phyloP scores from a whole-genome alignment of 1,140 invertebrate genomes.

The Prorops nasuta region DNA sequence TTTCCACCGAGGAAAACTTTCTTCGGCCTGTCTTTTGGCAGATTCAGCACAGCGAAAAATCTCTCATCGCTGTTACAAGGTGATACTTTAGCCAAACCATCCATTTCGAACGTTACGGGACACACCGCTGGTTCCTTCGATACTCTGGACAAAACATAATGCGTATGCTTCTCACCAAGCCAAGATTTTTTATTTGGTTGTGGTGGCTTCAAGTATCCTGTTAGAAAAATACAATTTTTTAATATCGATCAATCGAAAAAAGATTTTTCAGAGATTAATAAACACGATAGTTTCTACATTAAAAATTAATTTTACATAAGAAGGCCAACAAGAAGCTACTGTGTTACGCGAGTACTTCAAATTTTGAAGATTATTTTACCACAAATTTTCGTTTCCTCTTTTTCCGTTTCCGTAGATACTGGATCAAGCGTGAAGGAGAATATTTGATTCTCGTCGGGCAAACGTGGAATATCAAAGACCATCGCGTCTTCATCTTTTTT shows the following conservation, averaged over 20 bases:
- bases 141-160: constrained; percentile 22
- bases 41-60: constrained; percentile 29
- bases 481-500: not conserved
- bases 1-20: constrained; percentile 31
- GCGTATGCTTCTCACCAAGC: constrained; percentile 24
- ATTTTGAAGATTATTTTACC: too few species aligned
- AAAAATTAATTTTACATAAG: too few species aligned
- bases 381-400: constrained; percentile 21
- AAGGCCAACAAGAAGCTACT: too few species aligned
- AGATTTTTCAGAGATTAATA: too few species aligned
- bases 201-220: constrained; percentile 14
- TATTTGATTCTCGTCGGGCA: constrained; percentile 5
- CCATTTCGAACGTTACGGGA: constrained; percentile 28
- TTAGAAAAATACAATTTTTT: too few species aligned
- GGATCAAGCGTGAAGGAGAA: constrained; percentile 15
- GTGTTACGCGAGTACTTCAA: too few species aligned
- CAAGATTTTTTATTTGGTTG: constrained; percentile 18
- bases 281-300: constrained; percentile 7
- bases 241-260: not conserved
- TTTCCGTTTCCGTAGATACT: constrained; percentile 13
- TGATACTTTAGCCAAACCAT: constrained; percentile 22
- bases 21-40: constrained; percentile 8
- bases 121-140: constrained; percentile 14
- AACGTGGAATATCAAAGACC: not conserved
- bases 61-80: constrained; percentile 29